Percentiles rank a stretch among this genome's conserved stretches.
These are phyloP conservation scores for Sesia bembeciformis DNA, from an alignment of 2,888 invertebrate genomes.

Conservation along the genomic window DNA sequence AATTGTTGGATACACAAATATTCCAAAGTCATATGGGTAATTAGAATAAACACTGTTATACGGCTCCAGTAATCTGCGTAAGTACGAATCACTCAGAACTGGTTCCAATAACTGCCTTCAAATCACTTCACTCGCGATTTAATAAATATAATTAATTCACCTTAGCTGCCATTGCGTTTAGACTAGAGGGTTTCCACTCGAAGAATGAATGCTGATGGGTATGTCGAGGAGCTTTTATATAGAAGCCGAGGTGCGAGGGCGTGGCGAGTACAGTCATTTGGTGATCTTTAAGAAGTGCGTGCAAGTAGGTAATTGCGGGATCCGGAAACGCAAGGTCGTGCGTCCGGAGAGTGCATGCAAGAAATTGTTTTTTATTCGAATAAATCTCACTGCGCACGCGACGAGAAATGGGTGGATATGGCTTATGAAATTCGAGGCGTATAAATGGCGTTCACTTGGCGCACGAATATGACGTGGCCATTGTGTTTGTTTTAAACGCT, in stretches of 20 bases:
- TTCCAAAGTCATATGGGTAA: too few species aligned
- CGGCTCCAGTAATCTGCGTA: not conserved
- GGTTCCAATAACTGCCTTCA: not conserved
- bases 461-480: too few species aligned
- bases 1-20: too few species aligned
- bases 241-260: slow-evolving; percentile 44
- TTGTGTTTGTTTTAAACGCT: too few species aligned
- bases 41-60: too few species aligned
- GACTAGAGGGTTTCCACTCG: slow-evolving; percentile 46
- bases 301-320: slow-evolving; percentile 17
- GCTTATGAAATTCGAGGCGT: not conserved
- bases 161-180: slow-evolving; percentile 64
- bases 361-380: not conserved
- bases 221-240: slow-evolving; percentile 52
- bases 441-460: too few species aligned
- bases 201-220: slow-evolving; percentile 48
- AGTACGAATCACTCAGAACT: not conserved
- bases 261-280: slow-evolving; percentile 35
- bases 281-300: slow-evolving; percentile 50
- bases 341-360: not conserved
- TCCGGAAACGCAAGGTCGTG: slow-evolving; percentile 38
- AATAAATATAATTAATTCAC: slow-evolving; percentile 33
- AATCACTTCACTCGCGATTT: slow-evolving; percentile 16
- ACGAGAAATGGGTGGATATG: not conserved
- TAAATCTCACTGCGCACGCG: not conserved